A percentile compares a stretch with the other conserved stretches of the same genome.
These are phyloP conservation scores for Idaea biselata DNA, from an alignment of 2,888 invertebrate genomes.

Conservation along the genomic window DNA sequence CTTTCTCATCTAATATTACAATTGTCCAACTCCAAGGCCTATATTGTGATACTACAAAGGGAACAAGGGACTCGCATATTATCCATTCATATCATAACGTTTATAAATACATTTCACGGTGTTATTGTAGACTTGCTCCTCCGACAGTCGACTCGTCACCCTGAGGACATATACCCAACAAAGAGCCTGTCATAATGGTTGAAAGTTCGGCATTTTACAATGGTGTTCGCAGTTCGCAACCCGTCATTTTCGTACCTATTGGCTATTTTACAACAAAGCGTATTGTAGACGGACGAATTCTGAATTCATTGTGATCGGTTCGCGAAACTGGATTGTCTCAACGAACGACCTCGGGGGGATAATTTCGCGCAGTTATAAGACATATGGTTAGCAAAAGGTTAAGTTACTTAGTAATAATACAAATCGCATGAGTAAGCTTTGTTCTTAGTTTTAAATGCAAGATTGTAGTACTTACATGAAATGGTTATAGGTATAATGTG, in stretches of 20 bases:
- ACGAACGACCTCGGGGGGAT: slow-evolving; percentile 55
- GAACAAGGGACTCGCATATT: slow-evolving; percentile 65
- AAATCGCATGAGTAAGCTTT: background rate
- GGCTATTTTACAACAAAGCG: slow-evolving; percentile 77
- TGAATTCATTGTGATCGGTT: slow-evolving; percentile 64
- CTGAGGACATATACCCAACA: slow-evolving; percentile 71
- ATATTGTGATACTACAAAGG: slow-evolving; percentile 51
- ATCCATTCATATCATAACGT: slow-evolving; percentile 78
- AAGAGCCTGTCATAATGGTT: slow-evolving; percentile 70
- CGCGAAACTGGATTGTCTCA: slow-evolving; percentile 77
- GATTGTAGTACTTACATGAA: background rate
- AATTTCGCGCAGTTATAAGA: slow-evolving; percentile 25
- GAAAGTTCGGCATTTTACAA: slow-evolving; percentile 64
- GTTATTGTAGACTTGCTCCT: slow-evolving; percentile 56
- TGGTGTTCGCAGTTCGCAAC: slow-evolving; percentile 64
- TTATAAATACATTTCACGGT: slow-evolving; percentile 75
- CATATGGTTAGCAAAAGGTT: slow-evolving; percentile 10
- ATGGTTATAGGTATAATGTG: background rate
- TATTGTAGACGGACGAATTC: slow-evolving; percentile 65
- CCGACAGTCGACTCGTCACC: slow-evolving; percentile 55
- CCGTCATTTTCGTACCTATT: slow-evolving; percentile 79
- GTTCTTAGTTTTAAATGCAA: background rate
- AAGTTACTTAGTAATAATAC: background rate
- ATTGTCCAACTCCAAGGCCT: slow-evolving; percentile 69
- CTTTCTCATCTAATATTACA: slow-evolving; percentile 60